Base-by-base conservation (phyloP, 2,888 invertebrate genomes). In the Erannis defoliaria region DNA sequence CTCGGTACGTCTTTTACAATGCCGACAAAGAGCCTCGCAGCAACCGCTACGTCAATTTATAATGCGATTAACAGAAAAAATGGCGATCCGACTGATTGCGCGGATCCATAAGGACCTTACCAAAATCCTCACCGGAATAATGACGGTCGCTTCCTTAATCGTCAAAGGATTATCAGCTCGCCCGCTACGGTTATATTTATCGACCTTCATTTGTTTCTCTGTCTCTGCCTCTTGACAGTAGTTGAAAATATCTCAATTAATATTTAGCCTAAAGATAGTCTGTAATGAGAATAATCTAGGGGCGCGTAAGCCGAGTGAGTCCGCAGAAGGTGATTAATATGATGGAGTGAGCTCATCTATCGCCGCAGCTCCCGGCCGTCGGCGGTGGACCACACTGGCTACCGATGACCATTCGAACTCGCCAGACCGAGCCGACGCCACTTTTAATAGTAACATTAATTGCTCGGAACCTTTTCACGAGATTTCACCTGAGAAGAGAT, bases 161-260 rank as follows among this genome's bases (percentile, higher is more conserved):
- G 75, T 76, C 78, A 26, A 78, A 80, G 74, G 71, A 75, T 78
- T 74, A 78, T 74, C 74, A 65, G 62, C 61, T 72, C 69, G 66
- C 70, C 70, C 66, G 72, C 68, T 70, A 66, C 69, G 66, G 67
- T 64, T 86, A 40, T 81, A 89, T 85, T 86, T 84, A 90, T 89
- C 70, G 71, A 56, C 61, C 62, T 67, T 72, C 84, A 86, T 90
- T 89, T 82, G 77, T 90, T 81, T 78, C 68, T 62, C 75, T 58
- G 72, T 75, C 83, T 82, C 72, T 76, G 76, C 82, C 76, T 74
- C 80, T 81, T 76, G 83, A 78, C 84, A 82, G 86, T 84, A 85
- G 85, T 88, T 84, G 74, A 79, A 82, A 90, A 92, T 87, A 83
- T 90, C 91, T 92, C 90, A 90, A 92, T 92, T 93, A 91, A 84